Conservation (phyloP, 2,888 invertebrate species). For the Gisinianus flammeolus region DNA sequence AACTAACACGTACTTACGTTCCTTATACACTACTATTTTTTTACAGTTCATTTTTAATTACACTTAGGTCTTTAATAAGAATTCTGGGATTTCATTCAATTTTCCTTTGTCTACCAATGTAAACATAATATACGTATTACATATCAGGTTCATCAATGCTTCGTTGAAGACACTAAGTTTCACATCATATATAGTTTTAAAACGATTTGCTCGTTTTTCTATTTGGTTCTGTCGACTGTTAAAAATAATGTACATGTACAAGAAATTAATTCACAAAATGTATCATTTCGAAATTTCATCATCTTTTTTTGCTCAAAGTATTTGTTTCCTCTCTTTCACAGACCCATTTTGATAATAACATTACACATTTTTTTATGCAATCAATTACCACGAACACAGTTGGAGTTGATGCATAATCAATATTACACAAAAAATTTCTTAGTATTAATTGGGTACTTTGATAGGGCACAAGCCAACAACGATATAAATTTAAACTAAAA, state of each 20-base stretch:
- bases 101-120: neutral
- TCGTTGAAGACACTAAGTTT: constrained; percentile 22
- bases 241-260: no score
- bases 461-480: neutral
- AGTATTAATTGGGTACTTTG: neutral
- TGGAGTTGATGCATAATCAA: neutral
- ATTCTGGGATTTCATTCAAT: neutral
- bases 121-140: neutral
- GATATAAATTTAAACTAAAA: neutral
- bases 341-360: no score
- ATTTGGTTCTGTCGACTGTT: neutral
- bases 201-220: neutral
- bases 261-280: no score
- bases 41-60: constrained; percentile 17
- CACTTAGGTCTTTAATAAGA: constrained; percentile 22
- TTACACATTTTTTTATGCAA: neutral
- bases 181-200: neutral
- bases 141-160: neutral
- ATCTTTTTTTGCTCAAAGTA: no score
- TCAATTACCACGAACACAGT: neutral
- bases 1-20: neutral
- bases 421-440: neutral
- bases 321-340: no score
- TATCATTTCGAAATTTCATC: no score
- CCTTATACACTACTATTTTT: neutral